phyloP scores from a whole-genome alignment of 92 coral and sea anemone genomes.

The Phenganax marumi region DNA sequence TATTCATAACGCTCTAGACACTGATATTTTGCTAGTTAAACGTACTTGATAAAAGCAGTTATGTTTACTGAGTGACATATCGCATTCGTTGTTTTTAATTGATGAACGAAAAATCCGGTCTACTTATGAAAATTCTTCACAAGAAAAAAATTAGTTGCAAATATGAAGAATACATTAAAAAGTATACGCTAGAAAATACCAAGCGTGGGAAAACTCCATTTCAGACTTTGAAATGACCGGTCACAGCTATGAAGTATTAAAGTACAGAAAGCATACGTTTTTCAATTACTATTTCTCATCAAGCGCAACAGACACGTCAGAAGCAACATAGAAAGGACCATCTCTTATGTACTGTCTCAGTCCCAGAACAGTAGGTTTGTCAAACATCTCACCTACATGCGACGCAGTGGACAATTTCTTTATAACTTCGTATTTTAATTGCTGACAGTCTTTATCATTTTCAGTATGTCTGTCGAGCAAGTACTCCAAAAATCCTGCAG shows the following conservation, averaged over 20 bases:
- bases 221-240: no score
- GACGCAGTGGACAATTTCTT: constrained; percentile 73
- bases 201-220: no score
- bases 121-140: neutral
- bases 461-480: constrained; percentile 90
- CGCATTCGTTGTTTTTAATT: neutral
- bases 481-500: constrained; percentile 81
- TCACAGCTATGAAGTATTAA: neutral
- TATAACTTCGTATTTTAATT: constrained; percentile 78
- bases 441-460: constrained; percentile 79
- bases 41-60: neutral
- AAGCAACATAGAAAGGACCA: constrained; percentile 87
- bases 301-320: constrained; percentile 87
- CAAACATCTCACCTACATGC: constrained; percentile 67
- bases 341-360: constrained; percentile 90
- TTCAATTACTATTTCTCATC: constrained; percentile 70
- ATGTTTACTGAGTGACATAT: neutral
- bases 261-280: neutral
- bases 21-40: neutral
- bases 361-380: constrained; percentile 74
- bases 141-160: neutral
- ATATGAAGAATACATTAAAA: no score
- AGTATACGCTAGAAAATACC: no score
- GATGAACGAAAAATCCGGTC: neutral
- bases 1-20: neutral